Evolutionary conservation across 2,888 invertebrate species (phyloP), one percentile per base, ranked within the genome.

Genomic region (Oscheius sp.): DNA sequence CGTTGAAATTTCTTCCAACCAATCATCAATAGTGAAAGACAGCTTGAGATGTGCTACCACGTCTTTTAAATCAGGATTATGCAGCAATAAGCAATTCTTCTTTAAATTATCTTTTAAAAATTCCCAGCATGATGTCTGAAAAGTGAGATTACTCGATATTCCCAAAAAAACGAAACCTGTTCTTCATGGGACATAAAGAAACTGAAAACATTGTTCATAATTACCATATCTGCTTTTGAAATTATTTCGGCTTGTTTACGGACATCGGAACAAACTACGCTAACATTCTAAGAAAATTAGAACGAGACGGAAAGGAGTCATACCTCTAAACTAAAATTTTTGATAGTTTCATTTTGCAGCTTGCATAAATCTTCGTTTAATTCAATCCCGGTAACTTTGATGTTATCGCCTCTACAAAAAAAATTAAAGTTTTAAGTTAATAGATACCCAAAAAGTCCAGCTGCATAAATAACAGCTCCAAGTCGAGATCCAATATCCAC

Each of bases 401-500:
- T 70, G n/a, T 77, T 76, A 12, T 77, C 79, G 25, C 71, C 68
- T 53, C 74, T 75, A 45, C 64, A 78, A 72, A 46, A 16, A 13
- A 46, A 25, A 25, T 21, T 55, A n/a, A 12, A 41, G n/a, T n/a
- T n/a, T n/a, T n/a, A 64, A 64, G 45, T 1, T 45, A 43, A 27
- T n/a, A 69, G 9, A n/a, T 41, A 83, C 83, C 80, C 76, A 71
- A 77, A 85, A 27, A 85, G 69, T 12, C 74, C 63, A 16, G 84
- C 83, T 7, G 92, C 92, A 90, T 92, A 93, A 9, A 93, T 89
- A 68, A 93, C 91, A 73, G 92, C 92, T 61, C 93, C 93, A 64
- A 93, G 89, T 86, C 93, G 90, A 18, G 93, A 93, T 6, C 93
- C 93, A 70, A 93, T 90, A 89, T 93, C 93, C 41, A 93, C 87